Conservation (phyloP, 2,797 vertebrate genomes). For the Diglossa cyanea region DNA sequence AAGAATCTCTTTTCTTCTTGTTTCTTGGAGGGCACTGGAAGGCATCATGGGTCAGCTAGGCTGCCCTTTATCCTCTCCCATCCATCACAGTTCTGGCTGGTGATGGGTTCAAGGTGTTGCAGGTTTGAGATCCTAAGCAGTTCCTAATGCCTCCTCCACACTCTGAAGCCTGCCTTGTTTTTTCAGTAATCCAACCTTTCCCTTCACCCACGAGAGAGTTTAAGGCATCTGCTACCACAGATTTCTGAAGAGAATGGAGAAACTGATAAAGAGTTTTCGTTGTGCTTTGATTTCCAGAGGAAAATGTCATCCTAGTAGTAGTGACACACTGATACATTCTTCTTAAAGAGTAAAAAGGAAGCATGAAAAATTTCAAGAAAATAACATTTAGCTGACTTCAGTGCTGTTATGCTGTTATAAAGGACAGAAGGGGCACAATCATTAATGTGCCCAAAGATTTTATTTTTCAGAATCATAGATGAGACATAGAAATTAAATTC, state of each 20-base stretch:
- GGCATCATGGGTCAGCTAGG: constrained; percentile 63
- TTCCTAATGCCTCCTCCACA: constrained; percentile 60
- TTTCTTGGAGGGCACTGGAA: constrained; percentile 63
- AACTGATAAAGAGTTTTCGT: constrained; percentile 18
- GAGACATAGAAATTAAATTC: neutral
- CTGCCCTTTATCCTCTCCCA: constrained; percentile 65
- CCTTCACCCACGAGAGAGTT: constrained; percentile 52
- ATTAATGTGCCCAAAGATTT: neutral
- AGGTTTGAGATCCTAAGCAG: constrained; percentile 67
- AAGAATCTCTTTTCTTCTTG: constrained; percentile 67
- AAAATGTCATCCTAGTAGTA: neutral
- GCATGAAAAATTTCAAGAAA: neutral
- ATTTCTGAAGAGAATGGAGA: neutral
- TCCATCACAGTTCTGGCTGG: constrained; percentile 66
- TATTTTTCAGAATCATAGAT: neutral
- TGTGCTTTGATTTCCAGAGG: constrained; percentile 42
- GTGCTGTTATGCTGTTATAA: neutral
- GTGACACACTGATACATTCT: neutral
- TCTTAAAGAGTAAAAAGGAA: neutral
- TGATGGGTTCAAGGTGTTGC: constrained; percentile 72
- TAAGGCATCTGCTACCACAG: constrained; percentile 63
- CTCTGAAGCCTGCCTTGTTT: constrained; percentile 62
- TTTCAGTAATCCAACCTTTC: constrained; percentile 70
- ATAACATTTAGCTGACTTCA: neutral
- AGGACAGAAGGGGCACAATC: neutral